Base-by-base conservation (phyloP, 1,140 invertebrate species). In the Riptortus pedestris region DNA sequence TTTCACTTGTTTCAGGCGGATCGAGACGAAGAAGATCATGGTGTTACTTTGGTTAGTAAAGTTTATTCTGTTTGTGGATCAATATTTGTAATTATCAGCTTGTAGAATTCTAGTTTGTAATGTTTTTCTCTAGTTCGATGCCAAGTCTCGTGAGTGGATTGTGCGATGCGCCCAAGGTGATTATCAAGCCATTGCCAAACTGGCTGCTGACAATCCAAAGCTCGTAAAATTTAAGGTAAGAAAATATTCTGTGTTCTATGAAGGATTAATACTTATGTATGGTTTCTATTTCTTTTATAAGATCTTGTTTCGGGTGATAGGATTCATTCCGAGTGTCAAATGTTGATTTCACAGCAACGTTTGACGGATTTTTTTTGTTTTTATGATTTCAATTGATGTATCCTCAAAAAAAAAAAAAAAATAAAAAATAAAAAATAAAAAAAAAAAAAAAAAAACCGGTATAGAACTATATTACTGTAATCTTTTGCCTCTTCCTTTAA, bases 161-260 rank as follows among this genome's bases (percentile, higher is more conserved):
- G 80, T 93, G 20, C 82, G 83, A 69, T 85, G 90, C 31, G 84
- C 90, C 27, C 82, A 85, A 71, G 85, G 85, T 47, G 88, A 93
- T 72, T 93, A 92, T 73, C 87, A 90, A 67, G 80, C 84, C 45
- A 73, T 93, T 57, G 83, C 86, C 24, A 90, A 91, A 74, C 77
- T 93, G 72, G 85, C 87, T 48, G 82, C 82, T 52, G 88, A 91
- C 70, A 85, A 90, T 74, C 83, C 88, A 1, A 81, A 86, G 71
- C 80, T 93, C 63, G 85, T 88, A 58, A 84, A 83, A 72, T 79
- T 87, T 67, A 91, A 88, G 85, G 91, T 91, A 78, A 80, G 83
- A 29, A 28, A n/a, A n/a, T 28, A 16, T 64, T 61, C 20, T 9
- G 4, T 45, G 18, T 47, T 18, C 18, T 47, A 9, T 38, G 16